A percentile compares a stretch with the other conserved stretches of the same genome.
Evolutionary conservation across 1,140 invertebrate species (phyloP).

Genomic region (Rhopalosiphum padi): DNA sequence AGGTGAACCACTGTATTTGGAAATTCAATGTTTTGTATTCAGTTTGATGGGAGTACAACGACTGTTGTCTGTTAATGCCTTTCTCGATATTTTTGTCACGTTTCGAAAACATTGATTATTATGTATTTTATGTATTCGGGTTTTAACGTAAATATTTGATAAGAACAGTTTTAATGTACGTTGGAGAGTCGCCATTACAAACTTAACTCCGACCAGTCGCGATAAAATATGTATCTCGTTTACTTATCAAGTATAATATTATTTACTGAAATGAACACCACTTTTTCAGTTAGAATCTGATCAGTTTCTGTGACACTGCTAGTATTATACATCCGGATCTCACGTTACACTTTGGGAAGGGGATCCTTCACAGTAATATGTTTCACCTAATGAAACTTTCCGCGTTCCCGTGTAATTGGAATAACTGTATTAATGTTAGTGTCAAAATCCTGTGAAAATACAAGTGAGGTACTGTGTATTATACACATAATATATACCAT

Average conservation of each 20-base stretch:
- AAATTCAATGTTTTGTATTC: too few relatives aligned
- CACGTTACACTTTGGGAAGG: neutral
- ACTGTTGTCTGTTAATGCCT: neutral
- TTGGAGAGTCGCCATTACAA: neutral
- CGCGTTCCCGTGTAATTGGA: neutral
- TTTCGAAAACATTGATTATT: constrained; percentile 18
- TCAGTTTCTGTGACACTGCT: neutral
- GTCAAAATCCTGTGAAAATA: neutral
- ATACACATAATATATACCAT: neutral
- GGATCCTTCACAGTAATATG: neutral
- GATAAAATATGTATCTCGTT: neutral
- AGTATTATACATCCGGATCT: neutral
- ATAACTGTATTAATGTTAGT: neutral
- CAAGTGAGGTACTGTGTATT: neutral
- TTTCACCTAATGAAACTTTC: neutral
- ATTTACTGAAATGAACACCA: constrained; percentile 19
- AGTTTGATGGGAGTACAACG: too few relatives aligned
- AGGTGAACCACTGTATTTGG: too few relatives aligned
- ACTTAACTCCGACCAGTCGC: neutral
- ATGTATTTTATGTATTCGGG: neutral
- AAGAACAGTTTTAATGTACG: neutral
- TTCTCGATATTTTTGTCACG: constrained; percentile 10
- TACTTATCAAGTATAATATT: neutral
- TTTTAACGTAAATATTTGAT: constrained; percentile 6
- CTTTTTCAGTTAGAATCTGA: neutral